Percentiles rank a stretch among this genome's conserved stretches.
phyloP scores from a whole-genome alignment of 2,888 invertebrate species.

The Gortyna flavago region DNA sequence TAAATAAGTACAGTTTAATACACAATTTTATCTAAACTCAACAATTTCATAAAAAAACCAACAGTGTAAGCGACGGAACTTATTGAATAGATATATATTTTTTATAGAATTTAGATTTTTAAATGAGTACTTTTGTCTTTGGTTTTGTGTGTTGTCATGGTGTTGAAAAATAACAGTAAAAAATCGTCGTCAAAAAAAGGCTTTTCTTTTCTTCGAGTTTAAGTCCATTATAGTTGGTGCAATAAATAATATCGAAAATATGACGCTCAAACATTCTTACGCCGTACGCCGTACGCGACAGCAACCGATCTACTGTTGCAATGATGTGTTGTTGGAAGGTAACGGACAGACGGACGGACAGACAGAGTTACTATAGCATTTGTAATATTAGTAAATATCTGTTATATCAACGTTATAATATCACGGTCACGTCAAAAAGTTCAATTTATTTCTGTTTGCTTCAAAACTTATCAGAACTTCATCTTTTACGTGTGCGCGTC shows the following conservation, averaged over 20 bases:
- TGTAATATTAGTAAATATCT: not conserved
- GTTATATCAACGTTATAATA: conserved; percentile 8
- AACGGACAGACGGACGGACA: not conserved
- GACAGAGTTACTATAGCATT: not conserved
- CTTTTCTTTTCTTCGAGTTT: too few species aligned
- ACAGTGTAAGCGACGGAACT: too few species aligned
- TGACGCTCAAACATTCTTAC: not conserved
- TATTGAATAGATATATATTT: too few species aligned
- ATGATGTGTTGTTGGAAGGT: not conserved
- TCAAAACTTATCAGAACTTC: conserved; percentile 23
- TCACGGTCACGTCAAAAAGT: conserved; percentile 45
- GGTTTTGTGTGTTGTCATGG: too few species aligned
- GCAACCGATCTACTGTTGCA: not conserved
- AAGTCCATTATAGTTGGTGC: too few species aligned
- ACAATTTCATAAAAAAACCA: not conserved
- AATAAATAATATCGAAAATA: not conserved
- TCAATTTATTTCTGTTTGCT: conserved; percentile 38
- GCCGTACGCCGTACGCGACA: not conserved
- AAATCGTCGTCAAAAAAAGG: too few species aligned
- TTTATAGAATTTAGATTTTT: too few species aligned
- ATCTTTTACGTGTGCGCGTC: conserved; percentile 54
- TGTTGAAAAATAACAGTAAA: too few species aligned
- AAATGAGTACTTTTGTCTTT: too few species aligned
- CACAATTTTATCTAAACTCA: not conserved
- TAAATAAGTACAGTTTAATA: not conserved